phyloP scores from a whole-genome alignment of 92 coral and sea anemone species.

The Epizoanthus ramosus region DNA sequence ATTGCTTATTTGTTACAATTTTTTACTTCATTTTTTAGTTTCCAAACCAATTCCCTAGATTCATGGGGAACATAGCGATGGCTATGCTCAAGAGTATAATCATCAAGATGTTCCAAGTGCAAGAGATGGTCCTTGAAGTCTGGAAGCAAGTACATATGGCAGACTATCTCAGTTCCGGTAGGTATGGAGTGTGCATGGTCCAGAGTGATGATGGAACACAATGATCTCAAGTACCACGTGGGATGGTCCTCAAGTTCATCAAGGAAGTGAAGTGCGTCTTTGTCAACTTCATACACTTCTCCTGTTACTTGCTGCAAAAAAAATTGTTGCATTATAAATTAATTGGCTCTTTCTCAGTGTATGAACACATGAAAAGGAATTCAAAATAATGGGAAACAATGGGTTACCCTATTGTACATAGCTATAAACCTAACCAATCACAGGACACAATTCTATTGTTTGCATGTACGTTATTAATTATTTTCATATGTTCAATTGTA shows the following conservation, averaged over 20 bases:
- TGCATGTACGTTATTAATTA: too few species aligned
- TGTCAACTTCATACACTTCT: slow-evolving; percentile 37
- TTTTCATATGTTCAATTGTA: too few species aligned
- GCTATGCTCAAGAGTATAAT: slow-evolving; percentile 8
- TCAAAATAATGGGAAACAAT: too few species aligned
- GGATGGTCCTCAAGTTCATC: slow-evolving; percentile 32
- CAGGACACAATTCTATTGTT: too few species aligned
- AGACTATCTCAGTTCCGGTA: slow-evolving; percentile 24
- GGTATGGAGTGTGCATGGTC: not conserved
- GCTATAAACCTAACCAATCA: too few species aligned
- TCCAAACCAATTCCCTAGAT: not conserved
- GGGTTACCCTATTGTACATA: too few species aligned
- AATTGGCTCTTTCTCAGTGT: too few species aligned
- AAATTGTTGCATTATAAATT: too few species aligned
- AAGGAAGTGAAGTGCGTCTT: slow-evolving; percentile 8
- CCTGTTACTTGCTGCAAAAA: slow-evolving; percentile 14
- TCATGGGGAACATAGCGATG: not conserved
- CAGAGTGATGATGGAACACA: slow-evolving; percentile 7
- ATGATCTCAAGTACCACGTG: slow-evolving; percentile 15
- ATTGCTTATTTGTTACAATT: not conserved
- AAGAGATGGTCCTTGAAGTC: slow-evolving; percentile 15
- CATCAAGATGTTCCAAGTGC: slow-evolving; percentile 22
- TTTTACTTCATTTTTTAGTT: not conserved
- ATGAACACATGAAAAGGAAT: too few species aligned
- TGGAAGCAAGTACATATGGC: slow-evolving; percentile 20